Evolutionary conservation across 2,797 vertebrate genomes (phyloP).

Genomic region (Tokudaia muenninki): DNA sequence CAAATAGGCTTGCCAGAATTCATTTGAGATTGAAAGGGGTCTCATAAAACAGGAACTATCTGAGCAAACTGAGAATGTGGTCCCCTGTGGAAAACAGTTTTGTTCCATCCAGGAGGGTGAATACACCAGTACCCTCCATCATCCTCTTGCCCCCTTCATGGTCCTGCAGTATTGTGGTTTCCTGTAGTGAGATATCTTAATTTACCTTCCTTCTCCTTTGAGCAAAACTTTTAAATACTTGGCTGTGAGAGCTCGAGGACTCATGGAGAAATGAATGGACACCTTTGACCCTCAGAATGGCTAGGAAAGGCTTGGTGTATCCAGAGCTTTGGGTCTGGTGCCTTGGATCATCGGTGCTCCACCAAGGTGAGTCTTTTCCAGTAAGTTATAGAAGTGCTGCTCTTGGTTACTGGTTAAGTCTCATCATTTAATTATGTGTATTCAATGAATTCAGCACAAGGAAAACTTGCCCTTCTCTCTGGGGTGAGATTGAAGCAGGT

Average conservation of each 20-base stretch:
- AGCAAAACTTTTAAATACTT: neutral
- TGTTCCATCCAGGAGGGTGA: neutral
- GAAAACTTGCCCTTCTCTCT: constrained; percentile 7
- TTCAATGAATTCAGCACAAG: constrained; percentile 5
- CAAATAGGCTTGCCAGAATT: neutral
- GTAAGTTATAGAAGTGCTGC: neutral
- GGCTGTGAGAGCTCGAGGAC: neutral
- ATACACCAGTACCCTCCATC: neutral
- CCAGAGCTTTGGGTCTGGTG: neutral
- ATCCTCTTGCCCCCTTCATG: neutral
- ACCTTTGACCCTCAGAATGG: neutral
- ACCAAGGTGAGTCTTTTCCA: neutral
- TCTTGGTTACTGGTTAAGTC: neutral
- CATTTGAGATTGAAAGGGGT: neutral
- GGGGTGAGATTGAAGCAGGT: neutral
- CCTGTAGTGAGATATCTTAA: neutral
- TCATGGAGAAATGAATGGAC: neutral
- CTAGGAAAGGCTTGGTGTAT: neutral
- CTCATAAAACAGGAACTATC: neutral
- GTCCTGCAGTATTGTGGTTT: neutral
- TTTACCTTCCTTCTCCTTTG: neutral
- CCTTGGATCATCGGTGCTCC: neutral
- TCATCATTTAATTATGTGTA: neutral
- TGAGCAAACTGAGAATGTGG: neutral
- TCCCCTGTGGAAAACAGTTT: neutral